Base-by-base conservation (phyloP, 2,888 invertebrate genomes). In the Parnassius orleans region DNA sequence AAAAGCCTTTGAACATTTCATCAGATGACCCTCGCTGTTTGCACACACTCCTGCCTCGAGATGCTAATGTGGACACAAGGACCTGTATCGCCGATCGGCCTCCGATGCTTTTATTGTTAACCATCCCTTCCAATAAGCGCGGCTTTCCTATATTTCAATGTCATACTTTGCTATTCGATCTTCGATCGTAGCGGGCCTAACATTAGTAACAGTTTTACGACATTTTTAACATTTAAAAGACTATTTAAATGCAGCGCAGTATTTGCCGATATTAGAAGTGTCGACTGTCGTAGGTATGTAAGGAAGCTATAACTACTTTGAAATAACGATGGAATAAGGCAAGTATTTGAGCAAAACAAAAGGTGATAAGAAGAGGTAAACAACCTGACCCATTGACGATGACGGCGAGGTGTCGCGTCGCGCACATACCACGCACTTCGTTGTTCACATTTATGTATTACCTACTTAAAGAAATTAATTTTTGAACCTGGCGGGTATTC, bases 1-100 rank as follows among this genome's bases (percentile, higher is more conserved):
- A 91, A 91, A 91, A 91, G 91, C 88, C 90, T 91, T 91, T 90
- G 90, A 90, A 91, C 90, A 91, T 91, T 90, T 90, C 90, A 91
- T 91, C 90, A 89, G 90, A 89, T 91, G 91, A 90, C 90, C 90
- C 90, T 87, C 83, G 80, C 72, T 91, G 91, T 91, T 90, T 91
- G 90, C 90, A 88, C 86, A 87, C 84, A 90, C 90, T 89, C 86
- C 87, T 87, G 84, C 78, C 79, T 82, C 83, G 89, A 90, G 88
- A 90, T 90, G 90, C 90, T 90, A 90, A 90, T 91, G 90, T 91
- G 86, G 90, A 91, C 90, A 91, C 90, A 91, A 86, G 88, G 90
- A 86, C 89, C 87, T 85, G 90, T 86, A 90, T 90, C 90, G 87
- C 83, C 89, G 90, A 91, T 90, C 87, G 84, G 75, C 83, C 84